Conservation (phyloP, 2,113 vertebrate genomes). For the Brachyhypopomus gauderio region DNA sequence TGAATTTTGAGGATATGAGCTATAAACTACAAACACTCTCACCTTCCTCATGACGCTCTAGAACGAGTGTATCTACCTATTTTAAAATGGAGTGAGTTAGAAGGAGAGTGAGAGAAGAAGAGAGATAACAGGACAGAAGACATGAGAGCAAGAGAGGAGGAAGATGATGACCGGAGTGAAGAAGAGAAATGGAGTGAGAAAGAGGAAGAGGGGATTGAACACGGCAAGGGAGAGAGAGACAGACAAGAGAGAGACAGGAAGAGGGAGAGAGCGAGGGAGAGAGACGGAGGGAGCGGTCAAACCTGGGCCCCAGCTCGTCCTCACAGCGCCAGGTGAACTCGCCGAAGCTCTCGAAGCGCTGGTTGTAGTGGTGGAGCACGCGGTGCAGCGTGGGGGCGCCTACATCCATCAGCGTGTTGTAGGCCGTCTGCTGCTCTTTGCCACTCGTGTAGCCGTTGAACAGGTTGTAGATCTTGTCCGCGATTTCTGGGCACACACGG, state of each 20-base stretch:
- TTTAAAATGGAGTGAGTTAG: too few relatives aligned
- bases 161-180: too few relatives aligned
- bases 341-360: constrained; percentile 96
- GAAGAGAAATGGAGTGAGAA: too few relatives aligned
- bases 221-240: background rate
- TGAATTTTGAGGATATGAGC: too few relatives aligned
- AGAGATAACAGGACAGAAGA: background rate
- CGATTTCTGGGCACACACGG: constrained; percentile 81
- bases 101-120: background rate
- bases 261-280: background rate
- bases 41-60: too few relatives aligned
- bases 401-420: constrained; percentile 95
- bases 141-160: too few relatives aligned
- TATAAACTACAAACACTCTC: too few relatives aligned
- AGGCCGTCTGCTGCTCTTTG: constrained; percentile 97
- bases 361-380: constrained; percentile 97
- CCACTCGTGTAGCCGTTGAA: constrained; percentile 98
- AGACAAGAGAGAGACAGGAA: background rate
- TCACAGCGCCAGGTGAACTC: constrained; percentile 99
- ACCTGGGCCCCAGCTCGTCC: constrained; percentile 97
- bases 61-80: too few relatives aligned
- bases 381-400: constrained; percentile 91
- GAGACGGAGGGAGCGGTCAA: constrained; percentile 38
- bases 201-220: background rate
- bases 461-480: constrained; percentile 98